Base-by-base conservation (phyloP, 2,797 vertebrate genomes). In the Clarias laeviceps region DNA sequence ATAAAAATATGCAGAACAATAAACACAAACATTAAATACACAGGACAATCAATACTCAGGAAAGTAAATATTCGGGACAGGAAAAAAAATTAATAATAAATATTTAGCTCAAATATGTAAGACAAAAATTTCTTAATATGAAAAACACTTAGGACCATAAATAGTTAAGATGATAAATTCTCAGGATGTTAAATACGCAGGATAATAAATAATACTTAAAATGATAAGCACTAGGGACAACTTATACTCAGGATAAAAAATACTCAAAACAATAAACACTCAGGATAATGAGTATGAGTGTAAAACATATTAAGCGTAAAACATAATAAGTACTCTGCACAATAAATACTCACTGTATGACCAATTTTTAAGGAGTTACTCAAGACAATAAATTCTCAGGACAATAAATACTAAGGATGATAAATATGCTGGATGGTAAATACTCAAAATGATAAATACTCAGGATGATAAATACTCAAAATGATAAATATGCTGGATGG, bases 371-470 rank as follows among this genome's bases (percentile, higher is more conserved):
- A n/a, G n/a, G n/a, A n/a, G n/a, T n/a, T n/a, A n/a, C 9, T 3
- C 0, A 27, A 2, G 8, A n/a, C 3, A 7, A 11, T 24, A 65
- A 65, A 65, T 65, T 5, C 1, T 59, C 20, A 22, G 0, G 5
- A 61, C 22, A 22, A 7, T 6, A 6, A 20, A 59, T 59, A 1
- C 64, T 66, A 2, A 69, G 8, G 18, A 22, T 0, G 2, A 65
- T 40, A 40, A 40, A 40, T 40, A 40, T 6, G 2, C 34, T n/a
- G 61, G n/a, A 29, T 8, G 4, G 3, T 66, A 32, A 66, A 34
- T 34, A 32, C 0, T 18, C 0, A 8, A 2, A 0, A 32, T 0
- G 0, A 66, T 66, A 32, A 34, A 37, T 11, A 37, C 1, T 37
- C 0, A 20, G 66, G 66, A 34, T 12, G 1, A 32, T 69, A 37